Base-by-base conservation (phyloP, 2,888 invertebrate genomes). In the Drosophila eohydei region DNA sequence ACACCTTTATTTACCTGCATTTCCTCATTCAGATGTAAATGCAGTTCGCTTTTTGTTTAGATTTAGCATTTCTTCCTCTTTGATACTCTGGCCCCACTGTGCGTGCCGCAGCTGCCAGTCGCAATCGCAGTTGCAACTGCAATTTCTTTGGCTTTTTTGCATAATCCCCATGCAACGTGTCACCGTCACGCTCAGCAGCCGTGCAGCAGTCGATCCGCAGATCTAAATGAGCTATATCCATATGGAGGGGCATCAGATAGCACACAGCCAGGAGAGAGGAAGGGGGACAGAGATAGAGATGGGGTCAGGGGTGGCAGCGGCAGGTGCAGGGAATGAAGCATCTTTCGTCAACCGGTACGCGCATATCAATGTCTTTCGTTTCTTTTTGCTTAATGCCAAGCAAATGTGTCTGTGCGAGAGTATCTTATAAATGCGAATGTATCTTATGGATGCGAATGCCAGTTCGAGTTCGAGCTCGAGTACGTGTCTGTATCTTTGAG, bases 101-200 rank as follows among this genome's bases (percentile, higher is more conserved):
- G 56, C 56, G 43, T 32, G 21, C 59, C 14, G 16, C 57, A 57
- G 41, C 41, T 50, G 51, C 52, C n/a, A 59, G 74, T 79, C 72
- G 65, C 74, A 3, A 12, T 12, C 5, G 12, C 44, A 5, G 28
- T 30, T 84, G 83, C 79, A 26, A 36, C 50, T 80, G 80, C 75
- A 84, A 74, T 84, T 83, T 89, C 79, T 87, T 74, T 74, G 65
- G 41, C 68, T 69, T 87, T 87, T 75, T 88, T 80, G 88, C 86
- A 88, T 84, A 84, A 84, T 84, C 83, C 88, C 86, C 66, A 65
- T 65, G 72, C 88, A 71, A 65, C 83, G 74, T 85, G 86, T 87
- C 88, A 79, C 65, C 88, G 83, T 89, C 84, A 89, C 84, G 84
- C 90, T 82, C 80, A 71, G 71, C 66, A 61, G 48, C 67, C 64